Base-by-base conservation (phyloP, 2,888 invertebrate species). In the Athrips mouffetella region DNA sequence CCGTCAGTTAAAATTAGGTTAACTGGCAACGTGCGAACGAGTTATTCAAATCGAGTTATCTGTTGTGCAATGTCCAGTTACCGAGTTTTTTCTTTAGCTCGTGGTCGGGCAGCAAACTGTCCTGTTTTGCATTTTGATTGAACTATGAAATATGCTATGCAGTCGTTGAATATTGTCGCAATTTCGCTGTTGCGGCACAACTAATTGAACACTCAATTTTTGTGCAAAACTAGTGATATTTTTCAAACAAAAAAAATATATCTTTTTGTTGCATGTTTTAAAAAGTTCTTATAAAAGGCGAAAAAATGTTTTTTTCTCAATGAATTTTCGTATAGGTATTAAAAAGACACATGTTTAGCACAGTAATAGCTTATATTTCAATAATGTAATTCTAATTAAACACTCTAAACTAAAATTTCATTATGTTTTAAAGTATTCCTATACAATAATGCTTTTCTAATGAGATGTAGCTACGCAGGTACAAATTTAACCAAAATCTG, bases 71-170 rank as follows among this genome's bases (percentile, higher is more conserved):
- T 44, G 44, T 31, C 30, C 44, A 30, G 82, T 80, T 83, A 84
- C 82, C 76, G 70, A 73, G 78, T 84, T 81, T 80, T 82, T 83
- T 80, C 77, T 21, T 45, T 8, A 18, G 7, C 44, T 29, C 45
- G 31, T 18, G 35, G 23, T n/a, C 21, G 21, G 7, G 65, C 18
- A 20, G 68, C 57, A 73, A 80, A 81, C 76, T 76, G 76, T 66
- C 20, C 81, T 84, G 66, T 76, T 86, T 82, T 83, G 81, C 82
- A 86, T 85, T 85, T 85, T 82, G 73, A 84, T 82, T 78, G 82
- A 78, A 78, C 75, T 73, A 84, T 82, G 79, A 83, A 78, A 78
- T 75, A 45, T 45, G 33, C 35, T 21, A 35, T 35, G 8, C 15
- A 41, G 42, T 27, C n/a, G 20, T 20, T 44, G 30, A 21, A 44